Evolutionary conservation across 1,140 invertebrate species (phyloP).

Genomic region (Tetraneura akinire): DNA sequence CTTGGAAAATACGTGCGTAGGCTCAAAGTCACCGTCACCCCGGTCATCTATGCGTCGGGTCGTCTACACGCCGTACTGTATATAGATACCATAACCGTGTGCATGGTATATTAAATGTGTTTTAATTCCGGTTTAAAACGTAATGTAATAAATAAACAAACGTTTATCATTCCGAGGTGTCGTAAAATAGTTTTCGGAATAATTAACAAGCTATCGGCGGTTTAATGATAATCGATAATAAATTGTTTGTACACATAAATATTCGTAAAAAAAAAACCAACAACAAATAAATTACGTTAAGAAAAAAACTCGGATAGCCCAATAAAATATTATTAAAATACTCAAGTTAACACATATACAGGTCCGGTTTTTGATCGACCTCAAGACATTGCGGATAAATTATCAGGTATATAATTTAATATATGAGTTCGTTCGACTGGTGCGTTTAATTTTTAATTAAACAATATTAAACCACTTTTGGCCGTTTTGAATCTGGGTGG

Average conservation of each 20-base stretch:
- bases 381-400: not conserved
- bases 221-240: slow-evolving; percentile 26
- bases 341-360: not conserved
- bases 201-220: not conserved
- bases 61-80: not conserved
- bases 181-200: slow-evolving; percentile 23
- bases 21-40: not conserved
- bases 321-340: not conserved
- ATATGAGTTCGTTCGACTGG: not conserved
- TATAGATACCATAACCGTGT: not conserved
- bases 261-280: not conserved
- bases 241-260: slow-evolving; percentile 8
- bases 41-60: not conserved
- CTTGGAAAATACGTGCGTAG: slow-evolving; percentile 3
- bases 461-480: not conserved
- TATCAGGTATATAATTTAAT: not conserved
- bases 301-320: not conserved
- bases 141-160: not conserved
- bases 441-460: not conserved
- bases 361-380: not conserved
- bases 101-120: not conserved
- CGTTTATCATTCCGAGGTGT: slow-evolving; percentile 14
- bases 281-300: not conserved
- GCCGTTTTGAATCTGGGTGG: not conserved
- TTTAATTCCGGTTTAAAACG: slow-evolving; percentile 10